A percentile compares a stretch with the other conserved stretches of the same genome.
Evolutionary conservation across 2,888 invertebrate genomes (phyloP).

Genomic region (Rhogogaster chlorosoma): DNA sequence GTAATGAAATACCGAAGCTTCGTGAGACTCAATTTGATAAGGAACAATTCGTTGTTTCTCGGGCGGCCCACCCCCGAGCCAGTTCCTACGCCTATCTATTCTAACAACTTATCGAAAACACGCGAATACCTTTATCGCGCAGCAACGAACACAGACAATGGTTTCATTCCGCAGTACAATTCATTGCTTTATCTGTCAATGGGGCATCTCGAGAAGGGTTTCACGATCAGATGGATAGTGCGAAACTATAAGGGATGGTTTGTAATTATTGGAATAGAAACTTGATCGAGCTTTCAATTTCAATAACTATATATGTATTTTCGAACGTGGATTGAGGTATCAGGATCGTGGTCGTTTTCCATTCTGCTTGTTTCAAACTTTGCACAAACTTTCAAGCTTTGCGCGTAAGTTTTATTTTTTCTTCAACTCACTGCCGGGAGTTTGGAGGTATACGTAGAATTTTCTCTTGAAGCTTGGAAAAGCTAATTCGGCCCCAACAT

Average conservation of each 20-base stretch:
- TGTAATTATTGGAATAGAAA: neutral
- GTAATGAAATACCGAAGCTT: neutral
- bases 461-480: neutral
- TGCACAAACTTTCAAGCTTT: neutral
- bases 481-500: neutral
- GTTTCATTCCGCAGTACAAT: neutral
- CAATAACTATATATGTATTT: neutral
- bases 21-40: neutral
- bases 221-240: neutral
- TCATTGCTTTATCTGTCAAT: neutral
- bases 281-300: neutral
- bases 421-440: neutral
- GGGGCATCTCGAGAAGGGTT: neutral
- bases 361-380: neutral
- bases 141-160: conserved; percentile 3
- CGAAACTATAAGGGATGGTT: neutral
- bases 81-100: neutral
- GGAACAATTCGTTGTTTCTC: neutral
- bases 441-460: neutral
- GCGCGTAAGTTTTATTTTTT: neutral
- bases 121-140: conserved; percentile 16
- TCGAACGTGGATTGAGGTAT: neutral
- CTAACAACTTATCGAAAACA: conserved; percentile 21
- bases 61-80: neutral
- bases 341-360: neutral